These are phyloP conservation scores for Petroica traversi DNA, from an alignment of 2,113 vertebrate species.

Conservation along the genomic window DNA sequence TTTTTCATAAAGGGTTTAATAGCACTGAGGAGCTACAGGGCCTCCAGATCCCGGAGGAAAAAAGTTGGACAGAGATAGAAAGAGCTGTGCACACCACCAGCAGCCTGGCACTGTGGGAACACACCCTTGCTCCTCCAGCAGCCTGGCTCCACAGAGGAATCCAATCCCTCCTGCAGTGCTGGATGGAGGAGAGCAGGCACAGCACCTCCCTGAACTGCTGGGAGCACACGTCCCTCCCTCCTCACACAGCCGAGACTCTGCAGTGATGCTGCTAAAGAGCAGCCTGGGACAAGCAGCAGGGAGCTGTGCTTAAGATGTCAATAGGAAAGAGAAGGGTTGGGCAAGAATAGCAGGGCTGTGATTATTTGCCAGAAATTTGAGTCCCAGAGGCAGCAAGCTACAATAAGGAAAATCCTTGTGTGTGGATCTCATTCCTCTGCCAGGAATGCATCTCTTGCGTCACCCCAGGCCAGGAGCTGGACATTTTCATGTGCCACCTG, in stretches of 20 bases:
- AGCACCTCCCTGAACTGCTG: not conserved
- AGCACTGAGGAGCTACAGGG: not conserved
- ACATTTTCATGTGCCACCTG: not conserved
- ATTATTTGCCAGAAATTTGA: not conserved
- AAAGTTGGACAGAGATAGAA: fast-evolving
- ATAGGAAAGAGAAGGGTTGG: not conserved
- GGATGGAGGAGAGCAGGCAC: fast-evolving
- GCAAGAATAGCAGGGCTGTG: not conserved
- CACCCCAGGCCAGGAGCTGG: not conserved
- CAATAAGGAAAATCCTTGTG: not conserved
- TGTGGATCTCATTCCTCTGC: not conserved
- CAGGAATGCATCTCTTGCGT: not conserved
- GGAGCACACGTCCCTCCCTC: fast-evolving
- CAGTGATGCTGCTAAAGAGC: fast-evolving
- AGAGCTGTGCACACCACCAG: not conserved
- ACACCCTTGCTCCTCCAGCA: not conserved
- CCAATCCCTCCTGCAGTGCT: not conserved
- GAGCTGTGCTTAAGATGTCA: not conserved
- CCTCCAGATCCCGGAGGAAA: not conserved
- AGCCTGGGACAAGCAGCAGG: not conserved
- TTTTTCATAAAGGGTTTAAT: not conserved
- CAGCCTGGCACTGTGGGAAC: not conserved
- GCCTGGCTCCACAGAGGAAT: fast-evolving
- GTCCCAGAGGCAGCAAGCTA: not conserved
- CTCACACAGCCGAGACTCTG: fast-evolving